phyloP scores from a whole-genome alignment of 1,140 invertebrate genomes.

The Macrobrachium rosenbergii region DNA sequence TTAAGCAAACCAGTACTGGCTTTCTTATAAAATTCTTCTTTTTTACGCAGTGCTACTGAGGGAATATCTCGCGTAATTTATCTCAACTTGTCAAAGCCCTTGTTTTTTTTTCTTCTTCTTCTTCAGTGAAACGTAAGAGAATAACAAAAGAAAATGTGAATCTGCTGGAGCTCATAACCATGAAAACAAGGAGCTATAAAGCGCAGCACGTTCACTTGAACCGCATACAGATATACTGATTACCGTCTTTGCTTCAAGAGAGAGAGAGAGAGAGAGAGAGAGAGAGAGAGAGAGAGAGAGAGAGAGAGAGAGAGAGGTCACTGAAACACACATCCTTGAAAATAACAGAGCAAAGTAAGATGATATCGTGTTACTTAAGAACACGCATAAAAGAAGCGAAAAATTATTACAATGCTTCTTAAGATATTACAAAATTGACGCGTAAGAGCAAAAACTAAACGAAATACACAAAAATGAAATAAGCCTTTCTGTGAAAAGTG shows the following conservation, averaged over 20 bases:
- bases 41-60: no score
- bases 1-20: no score
- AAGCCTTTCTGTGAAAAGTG: no score
- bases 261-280: conserved; percentile 20
- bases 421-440: no score
- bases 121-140: no score
- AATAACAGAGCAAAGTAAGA: not conserved
- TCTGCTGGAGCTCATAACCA: not conserved
- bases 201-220: not conserved
- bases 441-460: not conserved
- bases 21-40: no score
- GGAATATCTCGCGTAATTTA: no score
- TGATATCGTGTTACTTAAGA: not conserved
- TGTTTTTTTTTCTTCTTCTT: no score
- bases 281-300: conserved; percentile 17
- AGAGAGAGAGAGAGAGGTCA: conserved; percentile 9
- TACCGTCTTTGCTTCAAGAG: not conserved
- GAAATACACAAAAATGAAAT: not conserved
- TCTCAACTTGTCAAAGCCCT: no score
- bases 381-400: not conserved
- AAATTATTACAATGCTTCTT: not conserved
- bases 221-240: no score
- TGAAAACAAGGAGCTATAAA: not conserved
- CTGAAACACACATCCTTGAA: no score
- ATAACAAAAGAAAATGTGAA: not conserved